A percentile compares a stretch with the other conserved stretches of the same genome.
Conservation (phyloP, 2,888 invertebrate genomes). For the Agonopterix heracliana region DNA sequence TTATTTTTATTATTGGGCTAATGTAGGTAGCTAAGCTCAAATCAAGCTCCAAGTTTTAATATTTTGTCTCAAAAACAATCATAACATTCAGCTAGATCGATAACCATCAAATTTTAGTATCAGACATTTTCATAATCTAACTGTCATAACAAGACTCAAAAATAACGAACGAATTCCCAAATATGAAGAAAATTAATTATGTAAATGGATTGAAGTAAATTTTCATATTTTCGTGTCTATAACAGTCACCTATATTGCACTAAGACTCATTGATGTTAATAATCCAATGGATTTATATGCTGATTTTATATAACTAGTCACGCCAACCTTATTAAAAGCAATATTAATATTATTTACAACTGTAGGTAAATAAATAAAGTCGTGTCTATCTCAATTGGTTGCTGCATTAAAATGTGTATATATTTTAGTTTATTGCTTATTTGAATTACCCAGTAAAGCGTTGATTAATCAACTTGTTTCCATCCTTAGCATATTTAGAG, state of each 20-base stretch:
- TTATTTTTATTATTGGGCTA: neutral
- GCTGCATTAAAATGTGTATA: conserved; percentile 10
- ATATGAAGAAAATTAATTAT: conserved; percentile 40
- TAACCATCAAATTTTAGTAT: no score
- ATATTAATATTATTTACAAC: conserved; percentile 30
- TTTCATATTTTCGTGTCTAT: conserved; percentile 28
- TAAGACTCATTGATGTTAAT: conserved; percentile 29
- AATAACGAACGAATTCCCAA: conserved; percentile 36
- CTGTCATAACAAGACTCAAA: conserved; percentile 13
- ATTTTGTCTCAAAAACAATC: no score
- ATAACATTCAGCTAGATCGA: no score
- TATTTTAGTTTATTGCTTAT: conserved; percentile 9
- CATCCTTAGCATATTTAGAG: conserved; percentile 4
- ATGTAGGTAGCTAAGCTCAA: neutral
- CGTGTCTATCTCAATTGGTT: conserved; percentile 31
- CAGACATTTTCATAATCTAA: no score
- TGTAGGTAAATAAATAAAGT: conserved; percentile 28
- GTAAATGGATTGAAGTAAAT: conserved; percentile 34
- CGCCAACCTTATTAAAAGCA: conserved; percentile 24
- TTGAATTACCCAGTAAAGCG: conserved; percentile 21
- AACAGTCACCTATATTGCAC: conserved; percentile 11
- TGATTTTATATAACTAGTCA: conserved; percentile 30
- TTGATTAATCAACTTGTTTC: neutral
- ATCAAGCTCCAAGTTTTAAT: neutral
- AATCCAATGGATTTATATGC: conserved; percentile 37